These are phyloP conservation scores for Clarias laeviceps DNA, from an alignment of 2,797 vertebrate species.

Conservation along the genomic window DNA sequence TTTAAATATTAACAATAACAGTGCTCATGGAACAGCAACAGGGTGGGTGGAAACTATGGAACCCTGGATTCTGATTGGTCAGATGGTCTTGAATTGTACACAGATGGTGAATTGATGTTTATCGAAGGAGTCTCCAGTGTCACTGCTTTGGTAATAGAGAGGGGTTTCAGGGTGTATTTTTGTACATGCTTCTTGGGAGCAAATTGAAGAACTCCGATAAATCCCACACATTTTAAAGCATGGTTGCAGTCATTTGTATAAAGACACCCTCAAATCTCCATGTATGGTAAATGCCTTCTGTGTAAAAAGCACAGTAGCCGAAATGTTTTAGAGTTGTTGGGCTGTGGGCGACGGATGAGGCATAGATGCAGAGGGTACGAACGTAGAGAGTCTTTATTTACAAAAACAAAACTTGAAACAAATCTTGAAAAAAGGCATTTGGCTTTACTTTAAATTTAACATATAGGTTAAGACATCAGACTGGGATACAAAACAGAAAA, in stretches of 20 bases:
- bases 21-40: background rate
- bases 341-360: too few species aligned
- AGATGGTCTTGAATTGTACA: background rate
- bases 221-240: background rate
- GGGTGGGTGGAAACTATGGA: background rate
- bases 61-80: background rate
- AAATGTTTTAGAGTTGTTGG: too few species aligned
- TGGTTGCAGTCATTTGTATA: background rate
- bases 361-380: too few species aligned
- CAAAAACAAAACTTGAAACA: too few species aligned
- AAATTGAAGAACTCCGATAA: background rate
- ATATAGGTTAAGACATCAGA: too few species aligned
- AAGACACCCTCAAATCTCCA: background rate
- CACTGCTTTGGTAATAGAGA: background rate
- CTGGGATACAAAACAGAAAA: too few species aligned
- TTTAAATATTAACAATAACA: background rate
- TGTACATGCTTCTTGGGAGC: background rate
- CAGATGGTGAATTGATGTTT: background rate
- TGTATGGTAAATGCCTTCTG: background rate
- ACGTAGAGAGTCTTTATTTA: too few species aligned
- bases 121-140: slow-evolving; percentile 5
- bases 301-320: too few species aligned
- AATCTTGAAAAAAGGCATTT: too few species aligned
- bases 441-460: too few species aligned
- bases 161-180: background rate